Evolutionary conservation across 2,113 vertebrate genomes (phyloP).

Genomic region (Desmodus rotundus): DNA sequence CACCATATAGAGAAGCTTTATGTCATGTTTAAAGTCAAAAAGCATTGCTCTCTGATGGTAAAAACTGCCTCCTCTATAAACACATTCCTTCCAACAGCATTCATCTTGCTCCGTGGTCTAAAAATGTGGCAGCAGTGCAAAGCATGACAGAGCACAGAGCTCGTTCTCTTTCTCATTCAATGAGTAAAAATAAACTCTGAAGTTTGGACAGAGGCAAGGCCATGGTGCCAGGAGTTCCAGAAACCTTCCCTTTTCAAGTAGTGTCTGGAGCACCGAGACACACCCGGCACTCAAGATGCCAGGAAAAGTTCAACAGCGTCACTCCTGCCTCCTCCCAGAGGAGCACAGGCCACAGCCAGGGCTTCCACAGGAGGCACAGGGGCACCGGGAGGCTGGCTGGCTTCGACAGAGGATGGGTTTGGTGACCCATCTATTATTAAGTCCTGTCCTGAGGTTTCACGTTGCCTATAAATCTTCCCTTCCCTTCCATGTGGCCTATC

Average conservation of each 20-base stretch:
- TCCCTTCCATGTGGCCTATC: neutral
- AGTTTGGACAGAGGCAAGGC: slow-evolving; percentile 62
- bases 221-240: slow-evolving; percentile 74
- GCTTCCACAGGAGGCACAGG: slow-evolving; percentile 6
- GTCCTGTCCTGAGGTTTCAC: neutral
- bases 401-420: neutral
- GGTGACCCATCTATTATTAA: neutral
- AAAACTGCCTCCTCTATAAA: slow-evolving; percentile 74
- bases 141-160: slow-evolving; percentile 72
- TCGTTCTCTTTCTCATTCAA: slow-evolving; percentile 74
- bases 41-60: slow-evolving; percentile 40
- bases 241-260: slow-evolving; percentile 86
- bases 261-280: slow-evolving; percentile 63
- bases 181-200: slow-evolving; percentile 79
- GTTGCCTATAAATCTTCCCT: neutral
- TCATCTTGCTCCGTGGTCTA: slow-evolving; percentile 68
- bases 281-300: neutral
- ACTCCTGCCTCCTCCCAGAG: slow-evolving; percentile 52
- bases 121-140: slow-evolving; percentile 46
- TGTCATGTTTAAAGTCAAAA: slow-evolving; percentile 44
- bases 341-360: neutral
- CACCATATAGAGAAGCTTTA: slow-evolving; percentile 60
- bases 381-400: neutral
- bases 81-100: slow-evolving; percentile 80
- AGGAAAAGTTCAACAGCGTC: slow-evolving; percentile 69